A percentile compares a stretch with the other conserved stretches of the same genome.
Conservation (phyloP, 2,113 vertebrate species). For the Myodes glareolus region DNA sequence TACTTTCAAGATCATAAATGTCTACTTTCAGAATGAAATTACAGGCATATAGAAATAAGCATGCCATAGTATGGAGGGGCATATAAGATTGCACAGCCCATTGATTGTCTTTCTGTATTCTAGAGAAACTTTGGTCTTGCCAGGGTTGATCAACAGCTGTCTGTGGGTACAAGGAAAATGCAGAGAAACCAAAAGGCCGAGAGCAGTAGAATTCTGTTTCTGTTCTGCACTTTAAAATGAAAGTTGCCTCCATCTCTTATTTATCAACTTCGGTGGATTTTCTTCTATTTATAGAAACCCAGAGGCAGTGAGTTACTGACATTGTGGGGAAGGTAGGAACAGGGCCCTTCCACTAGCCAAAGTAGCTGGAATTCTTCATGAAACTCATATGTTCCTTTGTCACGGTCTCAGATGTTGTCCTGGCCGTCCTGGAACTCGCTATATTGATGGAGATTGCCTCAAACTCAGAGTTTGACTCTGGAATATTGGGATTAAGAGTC, state of each 20-base stretch:
- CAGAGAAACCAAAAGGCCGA: not conserved
- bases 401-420: not conserved
- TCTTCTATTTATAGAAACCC: constrained; percentile 27
- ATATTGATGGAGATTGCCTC: too few species aligned
- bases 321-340: not conserved
- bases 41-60: not conserved
- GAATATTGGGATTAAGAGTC: not conserved
- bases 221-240: not conserved
- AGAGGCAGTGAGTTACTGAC: not conserved
- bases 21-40: not conserved
- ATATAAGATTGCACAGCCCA: not conserved
- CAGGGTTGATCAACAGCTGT: not conserved
- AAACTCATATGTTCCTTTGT: not conserved
- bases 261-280: not conserved
- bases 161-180: not conserved
- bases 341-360: not conserved
- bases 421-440: not conserved
- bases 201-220: not conserved
- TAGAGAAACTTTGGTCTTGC: not conserved
- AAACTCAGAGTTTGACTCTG: not conserved
- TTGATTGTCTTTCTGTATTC: not conserved
- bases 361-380: not conserved
- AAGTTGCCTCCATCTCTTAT: not conserved
- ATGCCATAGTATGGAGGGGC: not conserved
- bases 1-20: not conserved